phyloP scores from a whole-genome alignment of 2,888 invertebrate genomes.

The Eupithecia inturbata region DNA sequence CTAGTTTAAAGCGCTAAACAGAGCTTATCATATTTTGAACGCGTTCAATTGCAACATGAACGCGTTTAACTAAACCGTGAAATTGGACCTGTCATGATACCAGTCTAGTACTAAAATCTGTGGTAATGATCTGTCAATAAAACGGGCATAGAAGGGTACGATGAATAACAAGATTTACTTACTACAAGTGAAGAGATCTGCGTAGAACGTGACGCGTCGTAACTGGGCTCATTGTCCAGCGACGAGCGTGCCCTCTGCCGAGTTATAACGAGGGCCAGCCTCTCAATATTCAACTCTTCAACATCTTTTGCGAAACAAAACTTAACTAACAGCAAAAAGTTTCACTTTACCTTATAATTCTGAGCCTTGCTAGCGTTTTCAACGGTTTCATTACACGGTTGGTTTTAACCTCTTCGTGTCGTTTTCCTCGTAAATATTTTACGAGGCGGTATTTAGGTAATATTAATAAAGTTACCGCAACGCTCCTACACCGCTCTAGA shows the following conservation, averaged over 20 bases:
- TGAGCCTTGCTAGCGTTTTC: not conserved
- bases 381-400: not conserved
- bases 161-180: constrained; percentile 22
- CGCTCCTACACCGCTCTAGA: constrained; percentile 12
- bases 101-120: no score
- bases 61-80: no score
- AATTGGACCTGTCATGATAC: no score
- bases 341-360: not conserved
- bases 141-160: constrained; percentile 27
- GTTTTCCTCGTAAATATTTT: constrained; percentile 31
- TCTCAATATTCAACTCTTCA: constrained; percentile 27
- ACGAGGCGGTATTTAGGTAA: constrained; percentile 36
- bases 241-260: not conserved
- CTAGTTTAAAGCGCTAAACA: no score
- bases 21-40: no score
- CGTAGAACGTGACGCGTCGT: constrained; percentile 39
- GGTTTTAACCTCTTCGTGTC: constrained; percentile 18
- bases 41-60: no score
- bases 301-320: constrained; percentile 16
- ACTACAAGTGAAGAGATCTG: constrained; percentile 13
- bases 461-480: constrained; percentile 42
- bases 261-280: constrained; percentile 26
- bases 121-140: constrained; percentile 27
- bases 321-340: constrained; percentile 6
- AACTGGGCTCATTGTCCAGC: constrained; percentile 36